phyloP scores from a whole-genome alignment of 2,888 invertebrate species.

The Standfussiana lucernea region DNA sequence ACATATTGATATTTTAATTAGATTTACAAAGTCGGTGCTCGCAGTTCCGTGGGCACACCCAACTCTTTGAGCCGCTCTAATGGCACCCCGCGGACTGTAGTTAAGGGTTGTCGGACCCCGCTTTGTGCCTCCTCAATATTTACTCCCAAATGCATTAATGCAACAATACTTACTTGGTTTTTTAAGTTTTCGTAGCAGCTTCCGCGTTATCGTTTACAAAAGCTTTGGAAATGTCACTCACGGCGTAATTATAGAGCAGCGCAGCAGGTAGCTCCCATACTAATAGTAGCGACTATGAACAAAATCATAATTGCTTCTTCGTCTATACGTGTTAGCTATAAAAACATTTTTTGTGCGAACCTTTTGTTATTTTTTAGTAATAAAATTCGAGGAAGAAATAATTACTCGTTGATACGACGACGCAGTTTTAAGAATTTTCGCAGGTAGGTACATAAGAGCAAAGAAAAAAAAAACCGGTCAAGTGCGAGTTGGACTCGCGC shows the following conservation, averaged over 20 bases:
- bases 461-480: neutral
- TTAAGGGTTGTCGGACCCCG: conserved; percentile 88
- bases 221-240: conserved; percentile 88
- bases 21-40: conserved; percentile 89
- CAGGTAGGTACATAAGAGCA: conserved; percentile 17
- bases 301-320: conserved; percentile 85
- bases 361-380: conserved; percentile 77
- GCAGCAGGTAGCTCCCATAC: conserved; percentile 85
- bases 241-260: conserved; percentile 88
- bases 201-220: conserved; percentile 91
- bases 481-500: too few species aligned
- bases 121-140: conserved; percentile 89
- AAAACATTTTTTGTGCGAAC: conserved; percentile 76
- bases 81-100: conserved; percentile 89
- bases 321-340: conserved; percentile 78
- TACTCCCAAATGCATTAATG: conserved; percentile 90
- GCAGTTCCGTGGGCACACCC: conserved; percentile 85
- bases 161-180: conserved; percentile 90
- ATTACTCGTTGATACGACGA: conserved; percentile 68
- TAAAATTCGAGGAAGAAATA: conserved; percentile 74
- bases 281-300: conserved; percentile 80
- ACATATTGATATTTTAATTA: conserved; percentile 91
- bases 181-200: conserved; percentile 89
- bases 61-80: conserved; percentile 90
- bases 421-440: conserved; percentile 42